These are phyloP conservation scores for Pogonocichla stellata DNA, from an alignment of 2,113 vertebrate genomes.

Conservation along the genomic window DNA sequence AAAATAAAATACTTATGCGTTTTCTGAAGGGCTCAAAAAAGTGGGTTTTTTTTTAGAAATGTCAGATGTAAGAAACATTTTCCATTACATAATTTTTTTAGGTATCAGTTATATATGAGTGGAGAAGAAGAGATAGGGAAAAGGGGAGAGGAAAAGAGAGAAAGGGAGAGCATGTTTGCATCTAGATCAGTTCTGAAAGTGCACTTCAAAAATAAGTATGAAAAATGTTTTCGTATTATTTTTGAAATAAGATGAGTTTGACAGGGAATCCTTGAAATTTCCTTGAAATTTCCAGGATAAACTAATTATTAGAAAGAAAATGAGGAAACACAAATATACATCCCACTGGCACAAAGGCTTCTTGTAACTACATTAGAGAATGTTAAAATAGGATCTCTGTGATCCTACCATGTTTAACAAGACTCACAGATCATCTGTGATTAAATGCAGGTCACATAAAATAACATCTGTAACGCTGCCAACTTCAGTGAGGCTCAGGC, in stretches of 20 bases:
- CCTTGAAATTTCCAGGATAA: neutral
- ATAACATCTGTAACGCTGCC: neutral
- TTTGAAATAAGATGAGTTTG: neutral
- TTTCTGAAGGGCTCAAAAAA: neutral
- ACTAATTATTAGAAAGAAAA: neutral
- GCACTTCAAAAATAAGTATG: neutral
- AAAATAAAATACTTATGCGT: neutral
- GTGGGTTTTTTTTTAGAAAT: neutral
- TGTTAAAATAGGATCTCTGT: neutral
- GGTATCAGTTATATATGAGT: neutral
- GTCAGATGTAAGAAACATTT: neutral
- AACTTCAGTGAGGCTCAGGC: neutral
- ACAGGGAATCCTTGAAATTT: neutral
- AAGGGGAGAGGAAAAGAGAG: neutral
- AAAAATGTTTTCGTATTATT: neutral
- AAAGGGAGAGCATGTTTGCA: neutral
- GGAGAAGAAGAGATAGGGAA: neutral
- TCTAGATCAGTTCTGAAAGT: neutral
- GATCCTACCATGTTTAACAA: neutral
- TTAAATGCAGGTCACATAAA: conserved; percentile 40
- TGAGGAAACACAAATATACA: neutral
- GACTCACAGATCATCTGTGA: neutral
- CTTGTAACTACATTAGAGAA: neutral
- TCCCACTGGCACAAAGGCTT: neutral
- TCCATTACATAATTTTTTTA: neutral